Evolutionary conservation across 37 sponge, comb jelly and placozoan genomes (phyloP), one percentile per base, ranked within the genome.

Genomic region (Cliona cf. orientalis): DNA sequence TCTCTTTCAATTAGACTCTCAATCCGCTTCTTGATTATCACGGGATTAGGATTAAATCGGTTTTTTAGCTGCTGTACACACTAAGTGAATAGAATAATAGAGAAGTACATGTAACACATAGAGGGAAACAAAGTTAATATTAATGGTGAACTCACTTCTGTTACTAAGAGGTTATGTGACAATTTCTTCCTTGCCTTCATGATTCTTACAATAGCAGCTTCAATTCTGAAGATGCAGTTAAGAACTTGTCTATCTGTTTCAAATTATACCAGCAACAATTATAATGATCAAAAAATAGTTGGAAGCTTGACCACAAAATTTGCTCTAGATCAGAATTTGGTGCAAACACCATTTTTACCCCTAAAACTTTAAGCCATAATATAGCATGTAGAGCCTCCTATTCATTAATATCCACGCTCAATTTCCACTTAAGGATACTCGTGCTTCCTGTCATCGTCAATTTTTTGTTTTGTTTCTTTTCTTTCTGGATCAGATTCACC

Each of bases 381-480:
- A 59, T 5, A 11, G 32, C 32, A 66, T 22, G 6, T 22, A 2
- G 34, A 66, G 67, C 67, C 36, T 66, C 21, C 67, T 35, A 32
- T 33, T 33, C 2, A 49, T 19, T 69, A 36, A 69, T 33, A 41
- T 33, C 5, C 6, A 6, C 39, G 9, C 21, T 46, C 29, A 28
- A 17, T 11, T 43, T 11, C 6, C 4, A 46, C 7, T 21, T 77
- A 31, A 77, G 87, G 94, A 94, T 95, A 95, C 91, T 96, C 99
- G 80, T 99, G 99, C 60, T 99, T 99, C 49, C 99, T 23, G 86
- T 99, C 99, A 86, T 99, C 99, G 46, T 99, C 99, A 21, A 99
- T 95, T 82, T 96, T 94, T 76, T 99, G 99, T 75, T 87, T 86
- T 5, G 99, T 99, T 62, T 94, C 97, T 72, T 96, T 96, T 32